Evolutionary conservation across 2,113 vertebrate genomes (phyloP).

Genomic region (Gnathonemus longibarbis): DNA sequence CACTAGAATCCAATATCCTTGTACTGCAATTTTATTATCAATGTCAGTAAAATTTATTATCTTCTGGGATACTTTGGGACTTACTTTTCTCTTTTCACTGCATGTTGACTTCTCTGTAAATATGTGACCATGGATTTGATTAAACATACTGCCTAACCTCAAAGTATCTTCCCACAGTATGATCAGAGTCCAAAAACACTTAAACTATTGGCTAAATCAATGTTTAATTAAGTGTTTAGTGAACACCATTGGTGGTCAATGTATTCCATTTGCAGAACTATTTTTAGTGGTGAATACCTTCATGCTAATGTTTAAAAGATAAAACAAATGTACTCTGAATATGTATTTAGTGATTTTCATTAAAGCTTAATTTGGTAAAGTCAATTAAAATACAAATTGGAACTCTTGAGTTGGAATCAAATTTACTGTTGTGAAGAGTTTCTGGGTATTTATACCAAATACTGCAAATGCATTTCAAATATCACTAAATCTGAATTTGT

Average conservation of each 20-base stretch:
- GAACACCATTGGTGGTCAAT: background rate
- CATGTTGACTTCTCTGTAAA: background rate
- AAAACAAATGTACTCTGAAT: background rate
- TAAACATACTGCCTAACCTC: background rate
- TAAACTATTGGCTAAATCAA: background rate
- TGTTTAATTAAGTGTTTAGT: background rate
- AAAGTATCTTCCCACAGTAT: background rate
- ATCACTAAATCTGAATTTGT: background rate
- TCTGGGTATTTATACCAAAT: background rate
- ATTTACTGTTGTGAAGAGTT: background rate
- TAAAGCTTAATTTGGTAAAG: background rate
- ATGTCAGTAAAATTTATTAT: background rate
- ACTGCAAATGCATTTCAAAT: background rate
- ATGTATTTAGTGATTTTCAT: background rate
- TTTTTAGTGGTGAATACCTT: background rate
- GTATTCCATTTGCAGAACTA: background rate
- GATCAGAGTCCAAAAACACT: background rate
- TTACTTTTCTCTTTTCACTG: background rate
- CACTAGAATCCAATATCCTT: background rate
- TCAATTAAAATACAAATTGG: background rate
- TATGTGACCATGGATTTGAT: constrained; percentile 17
- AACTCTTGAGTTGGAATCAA: background rate
- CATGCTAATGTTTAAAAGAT: background rate
- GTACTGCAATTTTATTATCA: background rate
- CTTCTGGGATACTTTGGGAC: background rate